These are phyloP conservation scores for Panthera leo DNA, from an alignment of 2,113 vertebrate species.

Conservation along the genomic window DNA sequence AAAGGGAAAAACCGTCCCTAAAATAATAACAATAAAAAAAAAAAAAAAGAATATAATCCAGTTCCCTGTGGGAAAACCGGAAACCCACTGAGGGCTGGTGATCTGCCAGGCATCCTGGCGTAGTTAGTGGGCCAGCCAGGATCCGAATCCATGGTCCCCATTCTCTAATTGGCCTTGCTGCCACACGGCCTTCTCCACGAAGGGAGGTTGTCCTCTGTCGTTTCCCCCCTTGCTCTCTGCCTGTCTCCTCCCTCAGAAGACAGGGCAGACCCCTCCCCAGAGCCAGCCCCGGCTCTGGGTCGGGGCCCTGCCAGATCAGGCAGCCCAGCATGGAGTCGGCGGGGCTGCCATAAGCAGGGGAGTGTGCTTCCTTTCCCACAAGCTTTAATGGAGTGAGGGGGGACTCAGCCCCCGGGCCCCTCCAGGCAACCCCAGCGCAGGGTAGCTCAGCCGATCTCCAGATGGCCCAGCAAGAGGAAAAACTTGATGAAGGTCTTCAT, in stretches of 20 bases:
- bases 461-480: not conserved
- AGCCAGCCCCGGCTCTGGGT: not conserved
- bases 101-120: not conserved
- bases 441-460: no score
- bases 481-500: not conserved
- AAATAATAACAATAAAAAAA: not conserved
- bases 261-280: not conserved
- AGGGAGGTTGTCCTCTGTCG: not conserved
- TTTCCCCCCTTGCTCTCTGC: not conserved
- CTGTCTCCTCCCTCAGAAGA: not conserved
- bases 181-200: not conserved
- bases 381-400: not conserved
- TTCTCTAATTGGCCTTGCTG: not conserved
- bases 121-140: not conserved
- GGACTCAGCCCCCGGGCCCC: rapidly evolving
- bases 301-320: rapidly evolving
- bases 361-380: not conserved
- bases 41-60: not conserved
- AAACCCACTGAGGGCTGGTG: not conserved
- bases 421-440: rapidly evolving
- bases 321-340: not conserved
- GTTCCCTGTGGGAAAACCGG: not conserved
- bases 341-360: no score
- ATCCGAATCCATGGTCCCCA: not conserved
- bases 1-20: not conserved